Evolutionary conservation across 2,888 invertebrate genomes (phyloP).

Genomic region (Cordilura impudica): DNA sequence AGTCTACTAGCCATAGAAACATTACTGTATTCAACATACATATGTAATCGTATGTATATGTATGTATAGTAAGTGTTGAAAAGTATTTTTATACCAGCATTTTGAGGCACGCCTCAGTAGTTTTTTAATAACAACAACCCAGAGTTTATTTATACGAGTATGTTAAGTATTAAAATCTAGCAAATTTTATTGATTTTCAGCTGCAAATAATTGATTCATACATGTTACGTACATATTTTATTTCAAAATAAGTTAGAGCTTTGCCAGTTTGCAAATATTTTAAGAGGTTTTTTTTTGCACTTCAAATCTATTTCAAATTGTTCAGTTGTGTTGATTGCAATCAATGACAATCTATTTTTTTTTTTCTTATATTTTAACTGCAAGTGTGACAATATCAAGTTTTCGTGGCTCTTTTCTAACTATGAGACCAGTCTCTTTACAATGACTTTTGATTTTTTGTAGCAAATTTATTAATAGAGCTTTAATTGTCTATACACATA

Average conservation of each 20-base stretch:
- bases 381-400: constrained; percentile 20
- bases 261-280: too few species aligned
- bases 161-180: not conserved
- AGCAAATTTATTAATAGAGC: constrained; percentile 22
- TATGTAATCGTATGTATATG: too few species aligned
- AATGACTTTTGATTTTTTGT: constrained; percentile 1
- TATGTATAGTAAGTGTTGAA: too few species aligned
- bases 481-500: constrained; percentile 36
- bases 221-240: not conserved
- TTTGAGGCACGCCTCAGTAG: not conserved
- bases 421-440: not conserved
- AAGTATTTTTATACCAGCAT: not conserved
- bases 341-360: constrained; percentile 40
- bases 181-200: not conserved
- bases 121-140: not conserved
- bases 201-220: not conserved
- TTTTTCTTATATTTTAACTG: not conserved
- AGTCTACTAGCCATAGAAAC: constrained; percentile 33
- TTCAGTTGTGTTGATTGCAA: constrained; percentile 16
- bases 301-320: constrained; percentile 14
- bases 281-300: not conserved
- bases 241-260: not conserved
- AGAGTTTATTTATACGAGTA: constrained; percentile 9
- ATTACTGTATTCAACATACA: constrained; percentile 13
- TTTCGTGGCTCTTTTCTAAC: constrained; percentile 28